Percentiles rank a stretch among this genome's conserved stretches.
Evolutionary conservation across 2,888 invertebrate species (phyloP).

Genomic region (Priocnemis perturbator): DNA sequence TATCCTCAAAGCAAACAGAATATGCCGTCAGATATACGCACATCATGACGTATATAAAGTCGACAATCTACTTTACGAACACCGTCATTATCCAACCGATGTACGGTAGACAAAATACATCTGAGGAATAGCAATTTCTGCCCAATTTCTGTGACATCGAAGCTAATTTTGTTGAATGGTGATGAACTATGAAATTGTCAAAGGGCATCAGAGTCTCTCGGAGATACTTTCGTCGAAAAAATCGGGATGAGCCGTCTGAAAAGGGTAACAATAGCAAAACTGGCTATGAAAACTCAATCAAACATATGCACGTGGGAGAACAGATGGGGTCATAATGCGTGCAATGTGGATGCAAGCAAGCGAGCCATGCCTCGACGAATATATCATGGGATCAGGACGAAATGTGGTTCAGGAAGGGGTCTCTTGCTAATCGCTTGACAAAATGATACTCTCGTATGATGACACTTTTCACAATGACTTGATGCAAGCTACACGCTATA

Average conservation of each 20-base stretch:
- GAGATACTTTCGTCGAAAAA: not conserved
- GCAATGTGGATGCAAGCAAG: constrained; percentile 63
- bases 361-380: constrained; percentile 46
- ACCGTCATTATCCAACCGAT: too few relatives aligned
- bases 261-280: not conserved
- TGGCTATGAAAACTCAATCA: not conserved
- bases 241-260: not conserved
- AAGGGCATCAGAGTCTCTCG: too few relatives aligned
- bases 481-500: constrained; percentile 16
- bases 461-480: constrained; percentile 16
- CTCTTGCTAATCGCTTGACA: not conserved
- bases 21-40: too few relatives aligned
- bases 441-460: not conserved
- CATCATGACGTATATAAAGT: too few relatives aligned
- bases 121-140: too few relatives aligned
- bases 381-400: constrained; percentile 10
- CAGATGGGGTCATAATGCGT: constrained; percentile 46
- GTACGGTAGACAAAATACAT: too few relatives aligned
- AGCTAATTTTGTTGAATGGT: too few relatives aligned
- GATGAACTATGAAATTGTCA: too few relatives aligned
- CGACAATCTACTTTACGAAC: too few relatives aligned
- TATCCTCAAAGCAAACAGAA: too few relatives aligned
- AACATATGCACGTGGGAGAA: constrained; percentile 13
- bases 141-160: too few relatives aligned
- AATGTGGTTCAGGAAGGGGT: constrained; percentile 4